Evolutionary conservation across 2,113 vertebrate genomes (phyloP).

Genomic region (Bambusicola thoracicus): DNA sequence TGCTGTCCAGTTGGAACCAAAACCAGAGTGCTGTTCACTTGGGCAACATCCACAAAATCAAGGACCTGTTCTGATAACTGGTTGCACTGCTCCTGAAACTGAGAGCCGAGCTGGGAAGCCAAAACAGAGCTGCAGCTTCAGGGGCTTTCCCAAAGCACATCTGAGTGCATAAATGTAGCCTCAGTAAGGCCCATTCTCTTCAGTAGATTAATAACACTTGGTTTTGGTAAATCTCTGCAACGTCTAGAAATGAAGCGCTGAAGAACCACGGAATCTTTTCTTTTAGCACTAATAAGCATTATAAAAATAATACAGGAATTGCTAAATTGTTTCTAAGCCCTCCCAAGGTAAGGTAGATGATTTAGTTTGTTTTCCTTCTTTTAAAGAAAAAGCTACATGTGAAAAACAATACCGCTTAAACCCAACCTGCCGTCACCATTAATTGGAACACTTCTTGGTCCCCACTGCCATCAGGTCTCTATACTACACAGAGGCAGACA

Average conservation of each 20-base stretch:
- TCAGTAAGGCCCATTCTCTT: accelerated
- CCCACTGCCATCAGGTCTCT: neutral
- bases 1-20: neutral
- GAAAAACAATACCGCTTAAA: neutral
- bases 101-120: neutral
- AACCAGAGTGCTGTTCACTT: neutral
- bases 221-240: neutral
- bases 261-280: neutral
- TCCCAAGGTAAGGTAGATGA: neutral
- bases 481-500: neutral
- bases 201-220: neutral
- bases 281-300: neutral
- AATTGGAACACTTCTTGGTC: neutral
- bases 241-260: neutral
- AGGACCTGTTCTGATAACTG: neutral
- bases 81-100: neutral
- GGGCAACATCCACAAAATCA: neutral
- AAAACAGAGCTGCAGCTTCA: neutral
- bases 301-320: neutral
- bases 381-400: neutral
- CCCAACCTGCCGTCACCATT: neutral
- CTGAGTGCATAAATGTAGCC: neutral
- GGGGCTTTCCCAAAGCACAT: neutral
- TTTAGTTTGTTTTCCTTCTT: neutral
- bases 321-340: neutral